Evolutionary conservation across 2,888 invertebrate genomes (phyloP), one percentile per base, ranked within the genome.

Genomic region (Cynaeus angustus): DNA sequence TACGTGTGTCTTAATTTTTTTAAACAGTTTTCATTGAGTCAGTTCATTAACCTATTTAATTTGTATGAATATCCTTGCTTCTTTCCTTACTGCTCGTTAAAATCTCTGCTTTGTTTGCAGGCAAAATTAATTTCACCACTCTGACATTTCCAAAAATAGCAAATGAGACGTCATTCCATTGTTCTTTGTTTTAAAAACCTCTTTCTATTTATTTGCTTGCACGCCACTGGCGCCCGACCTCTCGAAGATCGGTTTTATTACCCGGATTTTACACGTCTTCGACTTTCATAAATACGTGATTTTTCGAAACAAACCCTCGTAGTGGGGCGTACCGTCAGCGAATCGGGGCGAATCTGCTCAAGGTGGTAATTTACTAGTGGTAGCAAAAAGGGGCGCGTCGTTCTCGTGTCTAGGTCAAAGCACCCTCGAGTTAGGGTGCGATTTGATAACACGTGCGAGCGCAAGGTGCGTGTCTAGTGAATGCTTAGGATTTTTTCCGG

Each of bases 361-460:
- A n/a, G 55, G n/a, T 16, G 58, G 43, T 52, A 26, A 53, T 64
- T 64, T 50, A 9, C 9, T 4, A 16, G 50, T 21, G 43, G 64
- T 10, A 5, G 7, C 16, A 52, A 7, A 38, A 50, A 12, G 38
- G 26, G 21, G 43, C 52, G 37, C 16, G 26, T 14, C 73, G 56
- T 56, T 65, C 38, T 55, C 26, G 58, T 14, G 48, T 62, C 64
- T 77, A 72, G 68, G 70, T 66, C 68, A 52, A 73, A 66, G 72
- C 74, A 72, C 74, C 71, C 73, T 68, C 70, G 74, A 73, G 73
- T 50, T 71, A 77, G 77, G 78, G 77, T 76, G 75, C 72, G 72
- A 76, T 80, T 80, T 80, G 74, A 71, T 79, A 77, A 76, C 81
- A 80, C 81, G 80, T 81, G 81, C 79, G 77, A 65, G 70, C 72